Conservation (phyloP, 2,113 vertebrate genomes). For the Danio rerio region DNA sequence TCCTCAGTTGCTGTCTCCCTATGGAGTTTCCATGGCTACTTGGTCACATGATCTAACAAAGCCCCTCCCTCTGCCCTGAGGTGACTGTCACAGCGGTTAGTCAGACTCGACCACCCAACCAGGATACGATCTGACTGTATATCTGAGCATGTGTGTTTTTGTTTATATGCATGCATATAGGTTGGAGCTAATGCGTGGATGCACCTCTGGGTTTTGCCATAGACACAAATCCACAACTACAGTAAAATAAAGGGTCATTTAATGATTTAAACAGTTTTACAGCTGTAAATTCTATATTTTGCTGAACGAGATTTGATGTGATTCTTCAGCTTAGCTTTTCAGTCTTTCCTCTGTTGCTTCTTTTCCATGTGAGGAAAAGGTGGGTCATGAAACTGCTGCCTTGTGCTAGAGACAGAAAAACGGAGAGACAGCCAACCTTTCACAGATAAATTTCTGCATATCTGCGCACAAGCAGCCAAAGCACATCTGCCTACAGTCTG, state of each 20-base stretch:
- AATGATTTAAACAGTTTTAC: background rate
- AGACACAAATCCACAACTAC: background rate
- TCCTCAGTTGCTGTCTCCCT: constrained; percentile 50
- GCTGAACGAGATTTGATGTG: constrained; percentile 24
- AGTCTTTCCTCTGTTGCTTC: constrained; percentile 11
- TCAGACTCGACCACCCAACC: constrained; percentile 58
- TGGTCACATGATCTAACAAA: constrained; percentile 71
- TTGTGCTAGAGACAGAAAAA: constrained; percentile 11
- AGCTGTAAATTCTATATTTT: background rate
- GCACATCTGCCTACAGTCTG: background rate
- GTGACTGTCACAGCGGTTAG: constrained; percentile 68
- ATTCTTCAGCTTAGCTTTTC: background rate
- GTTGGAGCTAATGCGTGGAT: too few relatives aligned
- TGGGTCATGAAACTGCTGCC: constrained; percentile 11
- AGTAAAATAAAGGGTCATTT: background rate
- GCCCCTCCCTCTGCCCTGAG: constrained; percentile 64
- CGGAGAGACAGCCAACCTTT: constrained; percentile 45
- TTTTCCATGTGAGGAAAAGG: constrained; percentile 5
- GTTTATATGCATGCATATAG: constrained; percentile 13
- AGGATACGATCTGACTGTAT: constrained; percentile 55
- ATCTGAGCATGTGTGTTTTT: constrained; percentile 13
- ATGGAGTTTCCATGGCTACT: constrained; percentile 73
- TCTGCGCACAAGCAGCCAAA: constrained; percentile 1
- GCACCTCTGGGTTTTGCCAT: background rate
- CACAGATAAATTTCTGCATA: constrained; percentile 28